These are phyloP conservation scores for Lytechinus pictus DNA, from an alignment of 35 echinoderm and acorn worm species.

Conservation along the genomic window DNA sequence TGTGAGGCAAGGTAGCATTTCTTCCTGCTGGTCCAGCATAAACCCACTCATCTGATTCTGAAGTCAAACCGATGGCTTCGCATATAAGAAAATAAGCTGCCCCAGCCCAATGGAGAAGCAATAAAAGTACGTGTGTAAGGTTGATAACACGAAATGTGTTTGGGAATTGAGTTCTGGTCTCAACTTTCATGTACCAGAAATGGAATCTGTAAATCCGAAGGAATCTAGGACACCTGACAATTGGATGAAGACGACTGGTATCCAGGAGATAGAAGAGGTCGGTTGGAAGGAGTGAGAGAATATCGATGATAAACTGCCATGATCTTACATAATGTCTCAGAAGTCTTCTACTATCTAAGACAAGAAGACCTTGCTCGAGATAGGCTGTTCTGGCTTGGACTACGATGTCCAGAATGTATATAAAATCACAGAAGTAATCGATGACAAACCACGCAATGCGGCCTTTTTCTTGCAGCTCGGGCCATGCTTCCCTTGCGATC, in stretches of 20 bases:
- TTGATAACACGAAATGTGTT: conserved; percentile 74
- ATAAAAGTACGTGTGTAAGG: conserved; percentile 74
- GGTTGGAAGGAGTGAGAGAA: conserved; percentile 65
- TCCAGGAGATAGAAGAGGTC: conserved; percentile 76
- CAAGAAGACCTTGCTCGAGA: conserved; percentile 84
- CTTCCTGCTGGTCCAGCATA: conserved; percentile 62
- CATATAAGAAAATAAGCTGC: conserved; percentile 71
- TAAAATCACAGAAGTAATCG: conserved; percentile 80
- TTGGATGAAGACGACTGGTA: conserved; percentile 6
- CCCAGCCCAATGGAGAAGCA: conserved; percentile 79
- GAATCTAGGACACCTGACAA: conserved; percentile 74
- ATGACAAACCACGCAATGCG: conserved; percentile 65
- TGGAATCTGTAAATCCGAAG: conserved; percentile 69
- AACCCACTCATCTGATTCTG: conserved; percentile 64
- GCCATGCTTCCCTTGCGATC: conserved; percentile 76
- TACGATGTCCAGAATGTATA: conserved; percentile 85
- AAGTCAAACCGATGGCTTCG: conserved; percentile 67
- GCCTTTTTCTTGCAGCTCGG: conserved; percentile 39
- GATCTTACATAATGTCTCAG: conserved; percentile 68
- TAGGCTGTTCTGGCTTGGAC: conserved; percentile 79
- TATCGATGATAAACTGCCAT: conserved; percentile 66
- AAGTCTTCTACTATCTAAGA: conserved; percentile 61
- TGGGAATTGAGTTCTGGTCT: conserved; percentile 67
- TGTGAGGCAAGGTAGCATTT: conserved; percentile 52
- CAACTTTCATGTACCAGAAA: conserved; percentile 67